A percentile compares a stretch with the other conserved stretches of the same genome.
These are phyloP conservation scores for Oxycera nigricornis DNA, from an alignment of 2,888 invertebrate genomes.

Conservation along the genomic window DNA sequence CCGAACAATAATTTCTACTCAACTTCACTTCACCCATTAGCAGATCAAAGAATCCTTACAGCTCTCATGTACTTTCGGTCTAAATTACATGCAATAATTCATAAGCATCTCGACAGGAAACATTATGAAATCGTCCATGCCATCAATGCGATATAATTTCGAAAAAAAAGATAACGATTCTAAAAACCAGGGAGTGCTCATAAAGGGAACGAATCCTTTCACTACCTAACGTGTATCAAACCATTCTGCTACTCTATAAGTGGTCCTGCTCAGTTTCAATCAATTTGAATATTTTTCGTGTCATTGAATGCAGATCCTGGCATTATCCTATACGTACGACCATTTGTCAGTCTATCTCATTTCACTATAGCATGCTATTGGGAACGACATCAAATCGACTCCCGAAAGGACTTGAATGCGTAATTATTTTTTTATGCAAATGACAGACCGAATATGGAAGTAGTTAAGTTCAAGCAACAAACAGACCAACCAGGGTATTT, in stretches of 20 bases:
- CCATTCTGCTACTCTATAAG: background rate
- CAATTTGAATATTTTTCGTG: slow-evolving; percentile 52
- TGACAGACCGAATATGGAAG: slow-evolving; percentile 42
- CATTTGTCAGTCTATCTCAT: slow-evolving; percentile 46
- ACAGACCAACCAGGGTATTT: background rate
- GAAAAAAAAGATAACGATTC: slow-evolving; percentile 28
- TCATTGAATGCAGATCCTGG: slow-evolving; percentile 52
- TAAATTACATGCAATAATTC: background rate
- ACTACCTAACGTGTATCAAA: no score
- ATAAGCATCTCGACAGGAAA: background rate
- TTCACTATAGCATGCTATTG: slow-evolving; percentile 34
- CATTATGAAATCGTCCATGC: background rate
- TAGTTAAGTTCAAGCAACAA: background rate
- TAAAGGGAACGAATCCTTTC: slow-evolving; percentile 5
- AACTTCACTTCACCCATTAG: no score
- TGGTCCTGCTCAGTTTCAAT: slow-evolving; percentile 48
- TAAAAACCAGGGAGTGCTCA: slow-evolving; percentile 2
- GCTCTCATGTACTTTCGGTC: no score
- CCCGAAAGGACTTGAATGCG: slow-evolving; percentile 44
- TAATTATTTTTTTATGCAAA: slow-evolving; percentile 52
- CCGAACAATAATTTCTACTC: no score
- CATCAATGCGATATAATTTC: slow-evolving; percentile 10
- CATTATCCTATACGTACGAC: slow-evolving; percentile 50
- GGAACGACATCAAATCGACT: background rate
- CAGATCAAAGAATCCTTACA: no score